Base-by-base conservation (phyloP, 1,140 invertebrate genomes). In the Paraescarpia echinospica region DNA sequence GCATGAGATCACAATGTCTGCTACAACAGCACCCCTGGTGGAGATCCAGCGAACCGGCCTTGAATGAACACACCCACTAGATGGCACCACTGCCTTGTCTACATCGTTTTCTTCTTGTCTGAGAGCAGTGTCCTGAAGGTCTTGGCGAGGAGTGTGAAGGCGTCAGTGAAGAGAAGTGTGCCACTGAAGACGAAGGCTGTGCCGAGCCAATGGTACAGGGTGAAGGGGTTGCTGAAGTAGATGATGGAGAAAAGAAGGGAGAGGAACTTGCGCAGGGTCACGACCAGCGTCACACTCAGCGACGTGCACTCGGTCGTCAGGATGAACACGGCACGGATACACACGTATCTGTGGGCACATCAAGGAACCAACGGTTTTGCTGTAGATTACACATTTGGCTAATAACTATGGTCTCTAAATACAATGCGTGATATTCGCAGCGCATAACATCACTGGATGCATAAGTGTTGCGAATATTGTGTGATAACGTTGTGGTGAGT, bases 171-270 rank as follows among this genome's bases (percentile, higher is more conserved):
- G 92, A 99, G 97, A 34, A 99, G 95, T 12, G 99, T 99, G 9
- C 99, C 99, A 35, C 97, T 95, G 96, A 99, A 99, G 0, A 99
- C 99, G 77, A 99, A 96, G 9, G 97, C 93, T 0, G 99, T 98
- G 34, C 99, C 99, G 89, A 98, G 94, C 99, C 99, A 99, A 95
- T 99, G 99, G 90, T 97, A 97, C 0, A 97, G 5, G 0, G 99
- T 99, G 95, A 99, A 99, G 2, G 98, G 97, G 97, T 99, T 99
- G 93, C 97, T 96, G 95, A 99, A 99, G 95, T 99, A 99, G 77
- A 98, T 94, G 94, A 99, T 99, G 1, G 99, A 99, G 95, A 99
- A 98, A 33, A 99, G 96, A 89, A 99, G 96, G 18, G 98, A 99
- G 9, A 98, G 96, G 95, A 99, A 99, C 96, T 99, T 99, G 51